phyloP scores from a whole-genome alignment of 2,113 vertebrate species.

The Pogona vitticeps region DNA sequence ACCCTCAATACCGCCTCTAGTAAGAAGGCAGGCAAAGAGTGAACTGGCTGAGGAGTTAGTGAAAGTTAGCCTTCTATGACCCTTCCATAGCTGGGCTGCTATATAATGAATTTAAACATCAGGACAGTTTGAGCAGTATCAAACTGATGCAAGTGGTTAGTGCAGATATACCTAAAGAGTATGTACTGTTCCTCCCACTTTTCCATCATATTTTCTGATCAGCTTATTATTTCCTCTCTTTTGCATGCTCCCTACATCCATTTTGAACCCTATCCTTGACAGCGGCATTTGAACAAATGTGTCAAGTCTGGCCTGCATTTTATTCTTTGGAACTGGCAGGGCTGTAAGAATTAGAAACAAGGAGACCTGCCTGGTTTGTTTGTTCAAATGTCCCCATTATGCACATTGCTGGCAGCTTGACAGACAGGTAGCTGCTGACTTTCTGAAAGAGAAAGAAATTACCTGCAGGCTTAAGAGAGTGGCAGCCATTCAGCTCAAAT shows the following conservation, averaged over 20 bases:
- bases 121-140: too few relatives aligned
- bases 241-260: not conserved
- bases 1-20: too few relatives aligned
- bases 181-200: not conserved
- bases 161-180: not conserved
- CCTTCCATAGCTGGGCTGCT: too few relatives aligned
- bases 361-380: not conserved
- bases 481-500: not conserved
- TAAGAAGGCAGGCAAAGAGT: too few relatives aligned
- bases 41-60: too few relatives aligned
- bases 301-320: not conserved
- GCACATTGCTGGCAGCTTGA: not conserved
- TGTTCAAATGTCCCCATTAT: not conserved
- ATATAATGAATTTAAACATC: too few relatives aligned
- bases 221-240: not conserved
- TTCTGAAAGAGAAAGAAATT: too few relatives aligned
- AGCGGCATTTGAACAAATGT: not conserved
- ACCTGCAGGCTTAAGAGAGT: not conserved
- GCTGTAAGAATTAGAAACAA: not conserved
- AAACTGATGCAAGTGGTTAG: too few relatives aligned
- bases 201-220: not conserved
- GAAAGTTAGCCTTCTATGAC: too few relatives aligned
- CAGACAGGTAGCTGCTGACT: not conserved
- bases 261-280: not conserved
- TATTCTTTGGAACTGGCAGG: not conserved